Evolutionary conservation across 2,797 vertebrate species (phyloP), one percentile per base, ranked within the genome.

Genomic region (Malurus splendens): DNA sequence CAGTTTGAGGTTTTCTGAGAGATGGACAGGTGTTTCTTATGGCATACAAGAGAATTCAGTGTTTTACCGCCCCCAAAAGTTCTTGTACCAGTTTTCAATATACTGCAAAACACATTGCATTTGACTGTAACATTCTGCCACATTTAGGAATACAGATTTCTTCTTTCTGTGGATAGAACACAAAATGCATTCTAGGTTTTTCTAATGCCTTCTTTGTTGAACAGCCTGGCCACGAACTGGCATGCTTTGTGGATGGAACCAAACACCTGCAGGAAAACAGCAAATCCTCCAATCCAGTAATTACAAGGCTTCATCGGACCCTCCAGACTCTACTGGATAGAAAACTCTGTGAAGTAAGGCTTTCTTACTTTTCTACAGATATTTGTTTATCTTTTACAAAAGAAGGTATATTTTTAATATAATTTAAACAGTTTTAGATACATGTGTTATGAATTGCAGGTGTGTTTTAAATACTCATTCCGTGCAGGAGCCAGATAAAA

Each of bases 201-300:
- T 30, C 52, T 75, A 48, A 90, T 3, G 19, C 25, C 16, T 52
- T 56, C 36, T 81, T 44, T 7, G 0, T 76, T 83, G 47, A 44
- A 72, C 95, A 96, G 94, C 59, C 14, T 19, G 91, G 86, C 36
- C 83, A 95, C 0, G 94, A 94, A 30, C 36, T 95, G 64, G n/a
- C 92, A 9, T 96, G 95, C 48, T 90, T 96, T 44, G 87, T 79
- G 57, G 64, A 96, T 66, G 95, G 94, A 74, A 93, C 87, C 1
- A 7, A 87, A 27, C 50, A 77, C 54, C 75, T 96, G 72, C 28
- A 51, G 83, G 27, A 72, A 54, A 74, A 10, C 56, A 57, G 38
- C 4, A 0, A 4, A 2, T 7, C 70, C 62, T 83, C 71, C 47
- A 71, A 20, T 0, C 0, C 0, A 20, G 4, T 24, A 8, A 32